Percentiles rank a stretch among this genome's conserved stretches.
Conservation (phyloP, 2,888 invertebrate genomes). For the Sclerodermus sp. region DNA sequence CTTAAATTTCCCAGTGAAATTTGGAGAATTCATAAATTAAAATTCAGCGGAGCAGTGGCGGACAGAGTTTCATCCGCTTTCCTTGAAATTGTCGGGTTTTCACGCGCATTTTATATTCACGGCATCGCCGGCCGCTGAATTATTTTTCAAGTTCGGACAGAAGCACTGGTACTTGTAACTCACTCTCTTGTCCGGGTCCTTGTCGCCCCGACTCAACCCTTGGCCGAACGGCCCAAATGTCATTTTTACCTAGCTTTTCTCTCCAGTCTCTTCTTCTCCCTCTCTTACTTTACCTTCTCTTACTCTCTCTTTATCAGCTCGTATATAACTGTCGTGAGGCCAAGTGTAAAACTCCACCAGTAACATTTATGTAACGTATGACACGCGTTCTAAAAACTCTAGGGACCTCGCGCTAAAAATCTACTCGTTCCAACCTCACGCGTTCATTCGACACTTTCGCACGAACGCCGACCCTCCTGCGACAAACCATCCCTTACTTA, state of each 20-base stretch:
- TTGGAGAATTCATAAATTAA: slow-evolving; percentile 24
- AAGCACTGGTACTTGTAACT: slow-evolving; percentile 5
- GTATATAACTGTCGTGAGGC: background rate
- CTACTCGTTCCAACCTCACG: no score
- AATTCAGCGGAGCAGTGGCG: slow-evolving; percentile 11
- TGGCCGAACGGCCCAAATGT: slow-evolving; percentile 12
- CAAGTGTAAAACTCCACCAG: slow-evolving; percentile 19
- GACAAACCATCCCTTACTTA: no score
- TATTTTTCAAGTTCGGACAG: slow-evolving; percentile 34
- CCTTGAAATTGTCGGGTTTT: slow-evolving; percentile 12
- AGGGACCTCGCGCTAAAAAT: no score
- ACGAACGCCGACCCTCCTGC: no score
- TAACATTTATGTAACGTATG: slow-evolving; percentile 20
- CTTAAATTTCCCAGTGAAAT: background rate
- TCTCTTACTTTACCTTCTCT: no score
- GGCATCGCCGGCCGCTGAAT: slow-evolving; percentile 29
- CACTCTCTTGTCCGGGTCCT: slow-evolving; percentile 5
- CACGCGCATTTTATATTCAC: slow-evolving; percentile 31
- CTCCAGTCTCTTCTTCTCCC: no score
- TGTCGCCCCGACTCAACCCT: slow-evolving; percentile 19
- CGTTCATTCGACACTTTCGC: no score
- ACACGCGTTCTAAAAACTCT: no score
- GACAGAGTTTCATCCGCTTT: background rate
- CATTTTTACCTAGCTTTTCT: slow-evolving; percentile 1
- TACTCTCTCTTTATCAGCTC: background rate